A percentile compares a stretch with the other conserved stretches of the same genome.
phyloP scores from a whole-genome alignment of 2,888 invertebrate species.

The Gari tellinella region DNA sequence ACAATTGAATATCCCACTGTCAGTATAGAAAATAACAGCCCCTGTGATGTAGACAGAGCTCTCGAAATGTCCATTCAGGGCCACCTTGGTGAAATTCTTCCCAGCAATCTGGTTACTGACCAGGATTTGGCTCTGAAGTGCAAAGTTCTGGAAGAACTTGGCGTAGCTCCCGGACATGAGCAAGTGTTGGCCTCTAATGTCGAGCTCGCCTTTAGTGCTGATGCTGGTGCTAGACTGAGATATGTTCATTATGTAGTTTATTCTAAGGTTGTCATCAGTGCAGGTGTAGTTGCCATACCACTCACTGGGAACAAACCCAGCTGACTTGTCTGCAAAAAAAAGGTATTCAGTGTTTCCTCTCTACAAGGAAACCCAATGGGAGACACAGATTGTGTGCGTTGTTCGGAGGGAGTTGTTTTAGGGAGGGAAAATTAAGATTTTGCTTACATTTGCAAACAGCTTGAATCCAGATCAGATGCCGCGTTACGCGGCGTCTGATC shows the following conservation, averaged over 20 bases:
- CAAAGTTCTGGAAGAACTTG: constrained; percentile 24
- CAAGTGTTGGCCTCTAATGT: constrained; percentile 28
- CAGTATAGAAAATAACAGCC: constrained; percentile 30
- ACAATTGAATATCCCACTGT: constrained; percentile 34
- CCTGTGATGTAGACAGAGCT: constrained; percentile 37
- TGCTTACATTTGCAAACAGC: no score
- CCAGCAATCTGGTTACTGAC: constrained; percentile 26
- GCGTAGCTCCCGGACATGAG: constrained; percentile 43
- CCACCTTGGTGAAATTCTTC: constrained; percentile 50
- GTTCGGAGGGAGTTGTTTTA: no score
- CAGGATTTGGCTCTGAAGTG: constrained; percentile 35
- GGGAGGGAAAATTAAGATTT: no score
- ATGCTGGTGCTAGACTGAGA: constrained; percentile 38
- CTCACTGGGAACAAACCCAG: constrained; percentile 56
- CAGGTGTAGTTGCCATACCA: constrained; percentile 65
- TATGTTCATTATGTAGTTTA: constrained; percentile 41
- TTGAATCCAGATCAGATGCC: no score
- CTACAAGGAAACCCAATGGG: no score
- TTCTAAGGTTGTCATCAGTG: constrained; percentile 17
- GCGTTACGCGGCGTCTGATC: no score
- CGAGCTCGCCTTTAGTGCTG: constrained; percentile 27
- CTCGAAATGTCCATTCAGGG: constrained; percentile 32
- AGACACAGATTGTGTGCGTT: no score
- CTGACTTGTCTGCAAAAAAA: constrained; percentile 1
- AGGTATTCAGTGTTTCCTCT: no score